A percentile compares a stretch with the other conserved stretches of the same genome.
phyloP scores from a whole-genome alignment of 2,888 invertebrate species.

The Chalcis sispes region DNA sequence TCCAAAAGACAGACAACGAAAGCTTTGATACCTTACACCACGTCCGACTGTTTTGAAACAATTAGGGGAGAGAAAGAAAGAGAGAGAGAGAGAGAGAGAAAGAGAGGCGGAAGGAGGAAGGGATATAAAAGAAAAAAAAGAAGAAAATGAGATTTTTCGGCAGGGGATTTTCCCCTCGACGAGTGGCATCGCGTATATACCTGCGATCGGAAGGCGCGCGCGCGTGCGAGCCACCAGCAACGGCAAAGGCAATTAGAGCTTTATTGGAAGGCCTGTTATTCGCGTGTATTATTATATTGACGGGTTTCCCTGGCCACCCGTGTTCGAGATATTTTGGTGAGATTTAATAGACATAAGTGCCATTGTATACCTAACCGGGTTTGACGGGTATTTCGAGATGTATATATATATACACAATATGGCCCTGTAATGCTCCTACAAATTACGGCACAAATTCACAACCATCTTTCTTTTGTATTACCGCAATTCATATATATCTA shows the following conservation, averaged over 20 bases:
- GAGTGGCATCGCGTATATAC: no score
- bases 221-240: conserved; percentile 7
- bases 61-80: no score
- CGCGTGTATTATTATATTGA: not conserved
- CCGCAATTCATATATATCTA: no score
- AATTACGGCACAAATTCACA: no score
- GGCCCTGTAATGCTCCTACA: no score
- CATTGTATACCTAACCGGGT: not conserved
- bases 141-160: not conserved
- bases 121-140: not conserved
- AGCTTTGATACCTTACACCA: no score
- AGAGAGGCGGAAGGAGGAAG: not conserved
- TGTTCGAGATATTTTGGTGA: not conserved
- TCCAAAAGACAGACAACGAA: no score
- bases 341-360: not conserved
- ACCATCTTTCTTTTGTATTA: no score
- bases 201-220: not conserved
- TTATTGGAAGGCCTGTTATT: conserved; percentile 22
- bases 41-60: no score
- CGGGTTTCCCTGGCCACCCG: not conserved
- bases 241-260: conserved; percentile 23
- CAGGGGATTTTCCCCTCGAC: conserved; percentile 16
- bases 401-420: no score
- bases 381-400: not conserved
- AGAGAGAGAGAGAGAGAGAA: no score